These are phyloP conservation scores for Loriculus beryllinus DNA, from an alignment of 2,797 vertebrate genomes.

Conservation along the genomic window DNA sequence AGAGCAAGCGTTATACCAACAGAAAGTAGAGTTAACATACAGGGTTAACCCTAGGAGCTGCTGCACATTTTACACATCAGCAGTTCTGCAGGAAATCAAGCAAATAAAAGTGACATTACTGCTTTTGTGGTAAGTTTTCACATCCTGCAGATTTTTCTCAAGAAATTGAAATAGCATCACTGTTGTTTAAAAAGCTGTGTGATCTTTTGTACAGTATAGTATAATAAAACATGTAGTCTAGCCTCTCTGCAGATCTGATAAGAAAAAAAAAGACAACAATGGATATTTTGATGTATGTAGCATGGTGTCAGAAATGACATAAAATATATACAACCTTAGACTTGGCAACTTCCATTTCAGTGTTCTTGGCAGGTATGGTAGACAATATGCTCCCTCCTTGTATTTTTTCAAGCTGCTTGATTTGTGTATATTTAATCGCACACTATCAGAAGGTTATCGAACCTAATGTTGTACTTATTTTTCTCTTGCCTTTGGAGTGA, in stretches of 20 bases:
- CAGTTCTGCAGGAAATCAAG: background rate
- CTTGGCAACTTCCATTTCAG: background rate
- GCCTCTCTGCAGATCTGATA: background rate
- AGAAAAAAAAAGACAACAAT: background rate
- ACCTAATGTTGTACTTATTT: background rate
- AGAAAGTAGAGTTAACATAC: background rate
- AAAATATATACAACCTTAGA: background rate
- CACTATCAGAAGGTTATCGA: slow-evolving; percentile 6
- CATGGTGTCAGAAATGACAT: background rate
- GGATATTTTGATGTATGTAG: background rate
- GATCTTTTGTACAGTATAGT: background rate
- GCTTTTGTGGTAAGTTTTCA: background rate
- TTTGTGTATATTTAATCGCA: slow-evolving; percentile 27
- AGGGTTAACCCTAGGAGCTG: background rate
- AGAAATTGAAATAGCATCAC: background rate
- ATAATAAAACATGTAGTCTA: background rate
- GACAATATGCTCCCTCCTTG: background rate
- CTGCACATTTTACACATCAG: background rate
- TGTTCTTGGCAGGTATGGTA: background rate
- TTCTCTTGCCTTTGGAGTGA: background rate
- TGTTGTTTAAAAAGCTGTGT: background rate
- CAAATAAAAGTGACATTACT: background rate
- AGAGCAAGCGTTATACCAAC: background rate
- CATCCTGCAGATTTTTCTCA: background rate
- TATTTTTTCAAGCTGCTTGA: background rate